Conservation (phyloP, 2,113 vertebrate genomes). For the Ptychochromis oligacanthus region DNA sequence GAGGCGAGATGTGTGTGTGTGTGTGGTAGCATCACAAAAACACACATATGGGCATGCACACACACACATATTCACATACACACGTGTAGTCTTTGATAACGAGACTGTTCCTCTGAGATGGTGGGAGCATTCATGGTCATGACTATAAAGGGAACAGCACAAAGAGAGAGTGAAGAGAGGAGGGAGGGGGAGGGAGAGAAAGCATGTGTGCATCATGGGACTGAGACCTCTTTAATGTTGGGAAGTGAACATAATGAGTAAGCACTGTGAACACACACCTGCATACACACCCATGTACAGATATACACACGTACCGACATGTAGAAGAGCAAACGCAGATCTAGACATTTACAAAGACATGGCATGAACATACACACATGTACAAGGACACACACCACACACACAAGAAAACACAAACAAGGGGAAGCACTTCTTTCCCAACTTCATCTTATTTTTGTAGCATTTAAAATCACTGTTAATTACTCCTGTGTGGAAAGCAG, state of each 20-base stretch:
- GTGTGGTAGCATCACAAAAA: conserved; percentile 63
- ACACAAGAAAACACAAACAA: conserved; percentile 61
- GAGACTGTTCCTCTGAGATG: conserved; percentile 51
- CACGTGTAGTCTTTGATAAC: conserved; percentile 50
- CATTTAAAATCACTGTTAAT: conserved; percentile 83
- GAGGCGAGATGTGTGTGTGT: conserved; percentile 60
- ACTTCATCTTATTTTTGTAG: conserved; percentile 86
- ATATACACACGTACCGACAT: conserved; percentile 42
- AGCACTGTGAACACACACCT: conserved; percentile 76
- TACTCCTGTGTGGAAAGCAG: conserved; percentile 77
- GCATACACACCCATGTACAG: conserved; percentile 57
- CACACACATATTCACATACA: conserved; percentile 29
- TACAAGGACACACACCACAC: conserved; percentile 50
- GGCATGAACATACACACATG: conserved; percentile 67
- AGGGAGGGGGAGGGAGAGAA: conserved; percentile 19
- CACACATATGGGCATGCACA: conserved; percentile 38
- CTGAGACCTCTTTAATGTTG: conserved; percentile 65
- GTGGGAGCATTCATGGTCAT: conserved; percentile 53
- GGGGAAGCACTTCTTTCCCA: conserved; percentile 67
- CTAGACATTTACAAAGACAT: conserved; percentile 61
- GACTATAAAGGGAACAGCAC: conserved; percentile 49
- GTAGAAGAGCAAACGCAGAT: conserved; percentile 54
- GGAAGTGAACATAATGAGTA: conserved; percentile 67
- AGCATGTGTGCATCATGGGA: conserved; percentile 64
- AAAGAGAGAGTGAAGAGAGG: conserved; percentile 27